phyloP scores from a whole-genome alignment of 2,888 invertebrate genomes.

The Hedya salicella region DNA sequence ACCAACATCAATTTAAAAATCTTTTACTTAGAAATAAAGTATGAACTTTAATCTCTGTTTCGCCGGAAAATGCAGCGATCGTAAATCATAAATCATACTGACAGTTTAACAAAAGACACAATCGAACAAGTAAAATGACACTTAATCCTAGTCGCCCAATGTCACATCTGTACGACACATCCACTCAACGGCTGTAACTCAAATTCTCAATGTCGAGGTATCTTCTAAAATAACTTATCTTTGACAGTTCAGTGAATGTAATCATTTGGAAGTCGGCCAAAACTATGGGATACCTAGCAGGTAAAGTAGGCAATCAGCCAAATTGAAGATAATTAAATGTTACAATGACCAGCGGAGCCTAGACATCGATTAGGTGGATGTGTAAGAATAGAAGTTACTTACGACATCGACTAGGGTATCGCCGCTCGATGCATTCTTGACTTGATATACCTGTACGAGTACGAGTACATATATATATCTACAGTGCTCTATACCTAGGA shows the following conservation, averaged over 20 bases:
- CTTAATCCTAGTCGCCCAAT: constrained; percentile 58
- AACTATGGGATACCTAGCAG: constrained; percentile 75
- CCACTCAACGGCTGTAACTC: constrained; percentile 57
- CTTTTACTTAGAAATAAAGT: neutral
- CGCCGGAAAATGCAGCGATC: neutral
- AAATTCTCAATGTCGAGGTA: constrained; percentile 78
- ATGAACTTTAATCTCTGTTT: neutral
- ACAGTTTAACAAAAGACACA: constrained; percentile 45
- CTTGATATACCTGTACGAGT: too few species aligned
- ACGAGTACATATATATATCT: too few species aligned
- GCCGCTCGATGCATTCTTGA: neutral
- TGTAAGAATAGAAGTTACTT: constrained; percentile 58
- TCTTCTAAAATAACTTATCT: constrained; percentile 84
- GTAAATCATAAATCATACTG: constrained; percentile 40
- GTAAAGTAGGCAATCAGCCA: constrained; percentile 81
- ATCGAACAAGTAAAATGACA: constrained; percentile 50
- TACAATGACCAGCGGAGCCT: constrained; percentile 75
- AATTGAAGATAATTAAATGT: constrained; percentile 81
- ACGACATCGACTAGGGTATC: constrained; percentile 30
- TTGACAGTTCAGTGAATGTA: constrained; percentile 83
- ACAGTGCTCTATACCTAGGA: too few species aligned
- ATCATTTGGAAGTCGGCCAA: constrained; percentile 76
- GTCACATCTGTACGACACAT: constrained; percentile 62
- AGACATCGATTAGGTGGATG: constrained; percentile 66
- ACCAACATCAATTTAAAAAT: too few species aligned